These are phyloP conservation scores for Apocheima hispidaria DNA, from an alignment of 2,888 invertebrate species.

Conservation along the genomic window DNA sequence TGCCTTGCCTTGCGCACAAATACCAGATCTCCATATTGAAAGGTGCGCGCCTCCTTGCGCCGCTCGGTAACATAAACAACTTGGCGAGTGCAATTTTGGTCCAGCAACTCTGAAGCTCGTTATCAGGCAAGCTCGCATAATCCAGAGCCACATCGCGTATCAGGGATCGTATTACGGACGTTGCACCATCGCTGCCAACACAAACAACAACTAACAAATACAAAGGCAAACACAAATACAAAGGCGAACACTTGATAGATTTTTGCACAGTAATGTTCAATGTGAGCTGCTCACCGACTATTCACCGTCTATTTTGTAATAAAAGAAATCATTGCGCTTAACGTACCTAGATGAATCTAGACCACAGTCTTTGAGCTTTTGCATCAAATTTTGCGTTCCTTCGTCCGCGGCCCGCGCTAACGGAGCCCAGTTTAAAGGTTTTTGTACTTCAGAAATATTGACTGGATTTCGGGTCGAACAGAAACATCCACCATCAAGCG, in stretches of 20 bases:
- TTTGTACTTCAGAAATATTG: slow-evolving; percentile 1
- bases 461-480: slow-evolving; percentile 38
- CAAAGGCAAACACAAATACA: neutral
- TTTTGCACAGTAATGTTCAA: neutral
- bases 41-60: neutral
- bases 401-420: slow-evolving; percentile 44
- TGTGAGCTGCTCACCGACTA: slow-evolving; percentile 34
- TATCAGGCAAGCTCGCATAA: neutral
- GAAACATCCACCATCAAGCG: slow-evolving; percentile 48
- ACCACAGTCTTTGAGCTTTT: slow-evolving; percentile 38
- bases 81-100: neutral
- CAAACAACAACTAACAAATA: too few species aligned
- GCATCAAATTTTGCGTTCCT: slow-evolving; percentile 41
- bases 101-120: neutral
- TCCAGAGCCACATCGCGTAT: neutral
- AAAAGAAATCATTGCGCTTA: slow-evolving; percentile 36
- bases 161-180: neutral
- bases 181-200: neutral
- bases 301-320: slow-evolving; percentile 27
- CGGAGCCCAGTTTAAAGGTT: slow-evolving; percentile 40
- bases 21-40: neutral
- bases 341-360: slow-evolving; percentile 40
- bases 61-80: neutral
- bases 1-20: neutral
- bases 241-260: neutral